Evolutionary conservation across 64 coral and sea anemone species (phyloP).

Genomic region (Pocillopora verrucosa): DNA sequence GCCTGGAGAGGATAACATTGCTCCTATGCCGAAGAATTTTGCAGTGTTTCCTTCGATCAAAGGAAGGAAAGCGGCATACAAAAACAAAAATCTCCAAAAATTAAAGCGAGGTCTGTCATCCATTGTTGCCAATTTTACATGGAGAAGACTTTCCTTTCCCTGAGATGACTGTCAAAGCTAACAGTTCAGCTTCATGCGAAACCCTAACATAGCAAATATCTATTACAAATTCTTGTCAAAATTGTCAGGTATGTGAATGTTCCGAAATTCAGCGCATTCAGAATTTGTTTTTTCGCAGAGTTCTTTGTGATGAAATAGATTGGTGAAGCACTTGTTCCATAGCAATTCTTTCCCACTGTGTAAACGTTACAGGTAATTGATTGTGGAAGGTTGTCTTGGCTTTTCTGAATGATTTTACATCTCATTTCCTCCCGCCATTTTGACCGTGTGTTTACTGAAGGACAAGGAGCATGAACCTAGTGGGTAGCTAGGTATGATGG

Average conservation of each 20-base stretch:
- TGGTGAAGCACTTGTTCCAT: neutral
- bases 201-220: neutral
- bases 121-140: neutral
- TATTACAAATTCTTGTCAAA: neutral
- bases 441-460: neutral
- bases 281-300: neutral
- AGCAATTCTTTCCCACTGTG: conserved; percentile 8
- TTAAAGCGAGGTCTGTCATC: neutral
- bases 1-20: conserved; percentile 53
- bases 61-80: neutral
- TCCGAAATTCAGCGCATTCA: neutral
- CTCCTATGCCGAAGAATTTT: conserved; percentile 41
- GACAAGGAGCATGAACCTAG: neutral
- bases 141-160: neutral
- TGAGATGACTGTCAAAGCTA: neutral
- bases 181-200: neutral
- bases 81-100: neutral
- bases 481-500: neutral
- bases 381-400: conserved; percentile 4
- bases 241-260: neutral
- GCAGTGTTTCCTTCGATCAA: neutral
- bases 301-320: neutral
- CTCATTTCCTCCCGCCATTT: conserved; percentile 36
- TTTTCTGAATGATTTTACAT: conserved; percentile 39
- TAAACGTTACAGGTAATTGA: neutral